Evolutionary conservation across 2,113 vertebrate genomes (phyloP).

Genomic region (Rhadina sibilatrix): DNA sequence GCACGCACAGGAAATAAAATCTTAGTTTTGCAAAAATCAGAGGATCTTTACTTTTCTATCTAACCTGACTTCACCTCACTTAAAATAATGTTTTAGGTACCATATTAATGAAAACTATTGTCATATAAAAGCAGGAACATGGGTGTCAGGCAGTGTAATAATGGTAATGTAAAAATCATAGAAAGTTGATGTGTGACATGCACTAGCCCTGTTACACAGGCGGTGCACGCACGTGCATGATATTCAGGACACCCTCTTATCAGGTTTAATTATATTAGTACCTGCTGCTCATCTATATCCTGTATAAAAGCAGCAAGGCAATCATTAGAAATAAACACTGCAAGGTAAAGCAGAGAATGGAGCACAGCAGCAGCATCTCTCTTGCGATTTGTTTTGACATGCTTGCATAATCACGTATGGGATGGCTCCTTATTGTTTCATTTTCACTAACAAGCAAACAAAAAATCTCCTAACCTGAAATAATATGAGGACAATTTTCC

Average conservation of each 20-base stretch:
- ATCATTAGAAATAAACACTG: slow-evolving; percentile 6
- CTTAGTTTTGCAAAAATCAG: neutral
- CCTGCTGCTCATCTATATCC: slow-evolving; percentile 38
- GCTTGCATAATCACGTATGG: neutral
- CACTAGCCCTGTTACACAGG: neutral
- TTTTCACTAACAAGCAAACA: slow-evolving; percentile 2
- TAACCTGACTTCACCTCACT: neutral
- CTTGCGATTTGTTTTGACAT: neutral
- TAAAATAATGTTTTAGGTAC: neutral
- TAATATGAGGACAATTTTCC: slow-evolving; percentile 15
- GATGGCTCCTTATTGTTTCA: neutral
- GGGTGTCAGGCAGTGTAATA: slow-evolving; percentile 8
- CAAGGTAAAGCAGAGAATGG: neutral
- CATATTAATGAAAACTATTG: neutral
- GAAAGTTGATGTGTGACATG: slow-evolving; percentile 25
- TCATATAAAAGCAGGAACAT: neutral
- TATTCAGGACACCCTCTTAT: slow-evolving; percentile 48
- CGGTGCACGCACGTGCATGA: slow-evolving; percentile 4
- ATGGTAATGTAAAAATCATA: slow-evolving; percentile 40
- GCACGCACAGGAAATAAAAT: neutral
- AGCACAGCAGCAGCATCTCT: neutral
- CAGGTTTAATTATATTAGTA: slow-evolving; percentile 59
- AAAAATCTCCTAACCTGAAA: neutral
- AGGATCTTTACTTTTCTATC: neutral
- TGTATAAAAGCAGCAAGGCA: slow-evolving; percentile 40